These are phyloP conservation scores for Dryococelus australis DNA, from an alignment of 2,888 invertebrate genomes.

Conservation along the genomic window DNA sequence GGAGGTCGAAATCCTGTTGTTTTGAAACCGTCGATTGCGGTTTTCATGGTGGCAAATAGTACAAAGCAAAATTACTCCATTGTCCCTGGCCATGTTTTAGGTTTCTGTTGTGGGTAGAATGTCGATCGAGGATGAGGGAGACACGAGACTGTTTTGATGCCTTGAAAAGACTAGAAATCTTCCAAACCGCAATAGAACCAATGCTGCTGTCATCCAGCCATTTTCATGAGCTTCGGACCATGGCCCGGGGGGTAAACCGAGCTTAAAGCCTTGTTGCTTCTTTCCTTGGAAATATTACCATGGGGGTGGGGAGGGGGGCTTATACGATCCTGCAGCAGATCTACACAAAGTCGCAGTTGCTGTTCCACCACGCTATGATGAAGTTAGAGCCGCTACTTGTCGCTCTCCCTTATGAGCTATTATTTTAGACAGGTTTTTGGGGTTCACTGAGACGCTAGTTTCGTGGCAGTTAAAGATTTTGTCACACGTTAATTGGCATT, in stretches of 20 bases:
- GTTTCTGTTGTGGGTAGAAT: too few relatives aligned
- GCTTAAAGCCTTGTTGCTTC: background rate
- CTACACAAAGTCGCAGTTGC: background rate
- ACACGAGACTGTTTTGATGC: background rate
- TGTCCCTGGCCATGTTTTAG: background rate
- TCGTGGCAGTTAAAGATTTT: background rate
- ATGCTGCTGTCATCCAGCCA: background rate
- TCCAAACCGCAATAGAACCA: background rate
- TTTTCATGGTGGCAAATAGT: conserved; percentile 41
- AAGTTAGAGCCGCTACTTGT: background rate
- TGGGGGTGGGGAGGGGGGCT: too few relatives aligned
- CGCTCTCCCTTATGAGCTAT: background rate
- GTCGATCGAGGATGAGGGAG: too few relatives aligned
- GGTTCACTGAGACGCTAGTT: conserved; percentile 19
- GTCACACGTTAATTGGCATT: background rate
- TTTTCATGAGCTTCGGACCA: background rate
- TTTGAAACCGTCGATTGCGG: too few relatives aligned
- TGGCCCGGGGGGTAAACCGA: background rate
- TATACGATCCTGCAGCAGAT: conserved; percentile 19
- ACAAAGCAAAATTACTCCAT: background rate
- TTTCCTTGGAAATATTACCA: conserved; percentile 16
- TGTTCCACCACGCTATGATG: background rate
- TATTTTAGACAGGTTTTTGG: background rate
- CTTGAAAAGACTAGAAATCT: too few relatives aligned
- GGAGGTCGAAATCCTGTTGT: too few relatives aligned